phyloP scores from a whole-genome alignment of 1,140 invertebrate species.

The Stegodyphus mimosarum region DNA sequence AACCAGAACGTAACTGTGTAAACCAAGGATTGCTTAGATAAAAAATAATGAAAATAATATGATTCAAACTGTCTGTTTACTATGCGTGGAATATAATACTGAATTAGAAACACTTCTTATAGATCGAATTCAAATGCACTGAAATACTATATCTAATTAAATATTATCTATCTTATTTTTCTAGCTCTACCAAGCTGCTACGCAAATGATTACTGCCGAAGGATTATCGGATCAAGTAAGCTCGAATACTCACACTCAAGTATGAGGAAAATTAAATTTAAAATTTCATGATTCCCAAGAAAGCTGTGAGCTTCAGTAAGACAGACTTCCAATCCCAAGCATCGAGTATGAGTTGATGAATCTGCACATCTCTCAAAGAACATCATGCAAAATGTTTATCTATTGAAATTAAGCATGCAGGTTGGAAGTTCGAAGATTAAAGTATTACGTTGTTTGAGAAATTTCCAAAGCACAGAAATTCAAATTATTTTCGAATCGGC shows the following conservation, averaged over 20 bases:
- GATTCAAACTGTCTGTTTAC: background rate
- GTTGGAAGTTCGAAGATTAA: too few species aligned
- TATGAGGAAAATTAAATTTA: background rate
- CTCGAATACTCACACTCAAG: slow-evolving; percentile 57
- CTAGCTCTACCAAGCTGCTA: slow-evolving; percentile 50
- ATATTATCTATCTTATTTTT: background rate
- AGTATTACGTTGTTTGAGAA: too few species aligned
- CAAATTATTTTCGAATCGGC: too few species aligned
- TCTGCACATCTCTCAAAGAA: too few species aligned
- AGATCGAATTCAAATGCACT: too few species aligned
- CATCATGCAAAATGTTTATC: too few species aligned
- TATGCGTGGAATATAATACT: background rate
- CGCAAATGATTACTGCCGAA: slow-evolving; percentile 53
- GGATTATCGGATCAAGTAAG: slow-evolving; percentile 34
- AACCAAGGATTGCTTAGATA: background rate
- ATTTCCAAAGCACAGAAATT: too few species aligned
- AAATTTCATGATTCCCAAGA: background rate
- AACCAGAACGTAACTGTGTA: background rate
- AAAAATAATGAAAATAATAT: background rate
- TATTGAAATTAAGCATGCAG: too few species aligned
- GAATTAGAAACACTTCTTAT: background rate
- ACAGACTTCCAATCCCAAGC: too few species aligned
- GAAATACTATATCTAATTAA: background rate
- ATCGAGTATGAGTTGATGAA: too few species aligned
- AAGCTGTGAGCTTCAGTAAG: too few species aligned